Evolutionary conservation across 2,888 invertebrate species (phyloP), one percentile per base, ranked within the genome.

Genomic region (Temnothorax unifasciatus): DNA sequence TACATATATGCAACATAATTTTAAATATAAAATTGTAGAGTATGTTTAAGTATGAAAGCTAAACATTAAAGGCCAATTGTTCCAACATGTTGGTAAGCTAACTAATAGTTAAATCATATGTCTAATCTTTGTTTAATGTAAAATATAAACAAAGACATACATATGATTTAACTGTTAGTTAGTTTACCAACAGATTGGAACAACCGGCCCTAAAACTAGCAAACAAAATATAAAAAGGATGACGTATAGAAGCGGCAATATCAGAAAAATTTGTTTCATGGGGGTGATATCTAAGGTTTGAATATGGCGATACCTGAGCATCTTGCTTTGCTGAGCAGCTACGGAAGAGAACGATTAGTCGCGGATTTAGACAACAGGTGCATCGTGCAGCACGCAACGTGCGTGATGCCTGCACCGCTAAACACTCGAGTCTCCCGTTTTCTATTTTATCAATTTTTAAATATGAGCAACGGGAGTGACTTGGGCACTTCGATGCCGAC

Each of bases 361-460:
- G 71, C 73, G 79, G 79, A 79, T 79, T 79, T 71, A 79, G 79
- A 71, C 57, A 79, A 79, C 79, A 79, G 79, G 71, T 79, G 79
- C 77, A 69, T 69, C 77, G 29, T 61, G 57, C 71, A 61, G 61
- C 61, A 63, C 57, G 75, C 75, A 44, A 52, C 44, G 13, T 18
- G 52, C 66, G 52, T 52, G 38, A 50, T 38, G 76, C 9, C 13
- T 21, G 47, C 38, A 54, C 44, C 79, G 71, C 54, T 44, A 71
- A 34, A 69, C 54, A 71, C 44, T 79, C 77, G 54, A 47, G 11
- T n/a, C 47, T 50, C 41, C 13, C 54, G 54, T 68, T 68, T 44
- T 57, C 29, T 11, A 41, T 77, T 77, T 69, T 54, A 57, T 71
- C 57, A 71, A 71, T 71, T 79, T 71, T 71, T 79, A 79, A 21